A percentile compares a stretch with the other conserved stretches of the same genome.
Conservation (phyloP, 2,797 vertebrate species). For the Lutjanus campechanus region DNA sequence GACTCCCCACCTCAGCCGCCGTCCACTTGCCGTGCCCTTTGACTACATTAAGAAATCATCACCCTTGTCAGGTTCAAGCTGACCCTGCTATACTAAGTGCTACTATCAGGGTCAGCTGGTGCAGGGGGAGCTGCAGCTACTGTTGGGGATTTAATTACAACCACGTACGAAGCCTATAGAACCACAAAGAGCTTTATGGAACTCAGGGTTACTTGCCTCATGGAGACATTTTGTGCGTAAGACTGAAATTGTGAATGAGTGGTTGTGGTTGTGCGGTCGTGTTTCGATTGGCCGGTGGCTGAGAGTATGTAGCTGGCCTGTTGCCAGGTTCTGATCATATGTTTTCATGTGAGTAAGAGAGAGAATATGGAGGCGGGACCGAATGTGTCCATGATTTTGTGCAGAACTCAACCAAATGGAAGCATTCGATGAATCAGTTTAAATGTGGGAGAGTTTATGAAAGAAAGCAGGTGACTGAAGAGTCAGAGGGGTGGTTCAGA, state of each 20-base stretch:
- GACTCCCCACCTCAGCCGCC: conserved; percentile 37
- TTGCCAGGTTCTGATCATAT: conserved; percentile 54
- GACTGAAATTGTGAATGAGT: conserved; percentile 73
- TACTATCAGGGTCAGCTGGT: conserved; percentile 60
- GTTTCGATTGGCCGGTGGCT: conserved; percentile 61
- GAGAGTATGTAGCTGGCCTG: conserved; percentile 54
- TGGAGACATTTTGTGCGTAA: background rate
- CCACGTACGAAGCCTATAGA: conserved; percentile 11
- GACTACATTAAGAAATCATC: conserved; percentile 80
- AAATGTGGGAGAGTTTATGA: background rate
- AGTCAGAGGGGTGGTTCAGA: too few species aligned
- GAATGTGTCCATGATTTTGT: conserved; percentile 36
- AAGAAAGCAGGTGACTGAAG: background rate
- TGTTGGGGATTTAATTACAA: conserved; percentile 46
- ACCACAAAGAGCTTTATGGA: conserved; percentile 23
- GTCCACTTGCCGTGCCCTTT: conserved; percentile 27
- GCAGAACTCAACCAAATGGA: conserved; percentile 27
- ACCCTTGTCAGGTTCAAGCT: conserved; percentile 63
- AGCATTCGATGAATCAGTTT: background rate
- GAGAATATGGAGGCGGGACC: conserved; percentile 41
- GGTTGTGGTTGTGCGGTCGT: conserved; percentile 39
- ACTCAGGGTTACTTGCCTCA: conserved; percentile 17
- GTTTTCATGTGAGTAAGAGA: conserved; percentile 49
- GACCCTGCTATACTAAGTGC: conserved; percentile 45
- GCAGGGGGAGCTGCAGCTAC: conserved; percentile 43